These are phyloP conservation scores for Cnemophilus loriae DNA, from an alignment of 2,113 vertebrate genomes.

Conservation along the genomic window DNA sequence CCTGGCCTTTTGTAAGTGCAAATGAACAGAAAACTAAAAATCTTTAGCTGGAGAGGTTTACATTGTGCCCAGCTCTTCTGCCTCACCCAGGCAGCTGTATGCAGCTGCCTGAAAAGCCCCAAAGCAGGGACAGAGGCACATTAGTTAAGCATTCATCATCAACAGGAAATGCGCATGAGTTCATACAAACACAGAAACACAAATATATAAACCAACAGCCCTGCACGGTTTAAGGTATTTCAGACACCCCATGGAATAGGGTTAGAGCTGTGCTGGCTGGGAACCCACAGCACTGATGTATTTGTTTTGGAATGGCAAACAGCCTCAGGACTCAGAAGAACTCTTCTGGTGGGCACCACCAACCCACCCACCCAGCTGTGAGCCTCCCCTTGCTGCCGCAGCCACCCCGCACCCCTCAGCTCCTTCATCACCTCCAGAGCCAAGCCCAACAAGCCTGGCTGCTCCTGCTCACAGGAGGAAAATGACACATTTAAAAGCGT, in stretches of 20 bases:
- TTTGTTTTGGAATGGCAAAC: slow-evolving; percentile 26
- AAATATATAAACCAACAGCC: not conserved
- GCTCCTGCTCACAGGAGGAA: accelerated
- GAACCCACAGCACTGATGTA: not conserved
- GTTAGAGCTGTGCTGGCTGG: not conserved
- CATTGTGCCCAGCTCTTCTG: not conserved
- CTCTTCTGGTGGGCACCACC: slow-evolving; percentile 1
- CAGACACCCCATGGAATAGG: not conserved
- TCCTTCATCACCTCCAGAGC: not conserved
- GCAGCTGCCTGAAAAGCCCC: slow-evolving; percentile 8
- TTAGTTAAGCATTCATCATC: slow-evolving; percentile 16
- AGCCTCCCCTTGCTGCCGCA: not conserved
- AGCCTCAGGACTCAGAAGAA: not conserved
- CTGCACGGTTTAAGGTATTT: not conserved
- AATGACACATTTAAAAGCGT: accelerated
- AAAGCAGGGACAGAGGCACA: not conserved
- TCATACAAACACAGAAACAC: slow-evolving; percentile 36
- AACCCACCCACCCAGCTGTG: not conserved
- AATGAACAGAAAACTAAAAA: not conserved
- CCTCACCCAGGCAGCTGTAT: slow-evolving; percentile 8
- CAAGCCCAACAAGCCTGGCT: not conserved
- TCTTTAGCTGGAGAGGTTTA: not conserved
- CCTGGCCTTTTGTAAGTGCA: not conserved
- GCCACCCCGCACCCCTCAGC: not conserved
- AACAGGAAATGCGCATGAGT: slow-evolving; percentile 45